Percentiles rank a stretch among this genome's conserved stretches.
Evolutionary conservation across 2,113 vertebrate genomes (phyloP).

Genomic region (Perca schrenkii): DNA sequence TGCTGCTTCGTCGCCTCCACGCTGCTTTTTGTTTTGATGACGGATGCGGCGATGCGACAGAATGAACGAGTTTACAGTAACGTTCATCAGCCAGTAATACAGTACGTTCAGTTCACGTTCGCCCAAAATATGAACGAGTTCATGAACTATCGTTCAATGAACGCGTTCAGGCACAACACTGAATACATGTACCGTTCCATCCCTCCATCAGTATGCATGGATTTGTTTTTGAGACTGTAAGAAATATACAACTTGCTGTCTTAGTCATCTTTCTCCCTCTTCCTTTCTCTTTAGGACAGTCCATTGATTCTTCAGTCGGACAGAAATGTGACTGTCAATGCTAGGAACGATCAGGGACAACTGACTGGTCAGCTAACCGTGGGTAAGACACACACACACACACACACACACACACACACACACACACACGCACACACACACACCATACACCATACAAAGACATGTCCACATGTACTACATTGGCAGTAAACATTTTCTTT

Average conservation of each 20-base stretch:
- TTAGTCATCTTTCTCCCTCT: constrained; percentile 69
- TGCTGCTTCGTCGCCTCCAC: too few species aligned
- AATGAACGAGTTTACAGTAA: too few species aligned
- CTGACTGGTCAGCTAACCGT: constrained; percentile 97
- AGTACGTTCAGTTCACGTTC: too few species aligned
- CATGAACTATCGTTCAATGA: too few species aligned
- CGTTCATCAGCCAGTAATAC: too few species aligned
- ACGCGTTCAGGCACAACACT: too few species aligned
- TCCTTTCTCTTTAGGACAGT: constrained; percentile 90
- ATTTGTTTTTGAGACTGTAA: not conserved
- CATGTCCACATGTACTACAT: not conserved
- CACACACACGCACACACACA: constrained; percentile 4
- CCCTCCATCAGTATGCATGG: not conserved
- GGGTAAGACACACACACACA: constrained; percentile 86
- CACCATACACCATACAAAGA: constrained; percentile 12
- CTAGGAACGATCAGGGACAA: constrained; percentile 94
- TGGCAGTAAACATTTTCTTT: constrained; percentile 4
- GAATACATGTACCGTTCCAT: too few species aligned
- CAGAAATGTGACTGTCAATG: constrained; percentile 98
- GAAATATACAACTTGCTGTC: not conserved
- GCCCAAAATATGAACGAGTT: too few species aligned
- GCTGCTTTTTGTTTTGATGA: too few species aligned
- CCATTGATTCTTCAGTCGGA: constrained; percentile 97
- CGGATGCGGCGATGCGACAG: too few species aligned
- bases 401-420: constrained; percentile 1